These are phyloP conservation scores for Dicrurus megarhynchus DNA, from an alignment of 2,113 vertebrate genomes.

Conservation along the genomic window DNA sequence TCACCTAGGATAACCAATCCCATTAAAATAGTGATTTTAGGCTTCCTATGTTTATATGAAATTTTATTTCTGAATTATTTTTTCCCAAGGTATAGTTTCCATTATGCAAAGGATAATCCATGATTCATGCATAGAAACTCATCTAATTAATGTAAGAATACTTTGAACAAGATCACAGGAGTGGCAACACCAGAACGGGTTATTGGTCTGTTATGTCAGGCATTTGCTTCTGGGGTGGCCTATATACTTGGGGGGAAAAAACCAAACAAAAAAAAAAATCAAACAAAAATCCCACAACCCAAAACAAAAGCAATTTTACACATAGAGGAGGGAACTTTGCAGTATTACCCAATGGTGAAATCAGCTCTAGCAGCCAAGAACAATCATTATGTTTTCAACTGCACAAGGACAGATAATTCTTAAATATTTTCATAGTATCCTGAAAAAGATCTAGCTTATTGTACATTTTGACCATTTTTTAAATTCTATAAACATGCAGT, in stretches of 20 bases:
- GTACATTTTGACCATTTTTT: background rate
- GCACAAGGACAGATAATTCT: background rate
- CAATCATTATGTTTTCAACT: background rate
- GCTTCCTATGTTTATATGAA: constrained; percentile 15
- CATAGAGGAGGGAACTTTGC: background rate
- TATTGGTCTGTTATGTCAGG: background rate
- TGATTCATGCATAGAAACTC: constrained; percentile 37
- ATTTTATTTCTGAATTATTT: constrained; percentile 13
- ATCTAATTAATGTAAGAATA: constrained; percentile 38
- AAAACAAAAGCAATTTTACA: background rate
- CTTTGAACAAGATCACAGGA: constrained; percentile 41
- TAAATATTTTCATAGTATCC: background rate
- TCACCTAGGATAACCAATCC: background rate
- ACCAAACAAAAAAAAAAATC: background rate
- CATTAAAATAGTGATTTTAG: constrained; percentile 34
- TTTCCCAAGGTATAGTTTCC: background rate
- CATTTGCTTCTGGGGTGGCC: constrained; percentile 6
- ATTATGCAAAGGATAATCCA: background rate
- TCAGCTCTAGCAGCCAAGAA: background rate
- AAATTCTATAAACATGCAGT: background rate
- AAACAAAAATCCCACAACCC: background rate
- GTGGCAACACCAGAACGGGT: background rate
- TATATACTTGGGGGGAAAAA: background rate
- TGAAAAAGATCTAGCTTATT: background rate
- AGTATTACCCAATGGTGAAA: background rate